Conservation (phyloP, 1,140 invertebrate genomes). For the Portunus trituberculatus region DNA sequence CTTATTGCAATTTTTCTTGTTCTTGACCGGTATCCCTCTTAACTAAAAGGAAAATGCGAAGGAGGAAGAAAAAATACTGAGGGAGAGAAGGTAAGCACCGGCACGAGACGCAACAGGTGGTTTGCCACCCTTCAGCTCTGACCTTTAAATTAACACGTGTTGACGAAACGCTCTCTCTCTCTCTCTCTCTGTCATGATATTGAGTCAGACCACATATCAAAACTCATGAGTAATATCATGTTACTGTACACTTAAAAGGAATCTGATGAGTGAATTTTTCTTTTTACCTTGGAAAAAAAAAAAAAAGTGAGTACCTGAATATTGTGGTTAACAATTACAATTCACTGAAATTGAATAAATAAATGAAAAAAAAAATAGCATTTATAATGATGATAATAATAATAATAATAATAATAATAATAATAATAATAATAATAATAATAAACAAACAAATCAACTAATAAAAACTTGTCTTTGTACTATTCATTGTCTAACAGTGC, state of each 20-base stretch:
- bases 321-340: no score
- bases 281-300: neutral
- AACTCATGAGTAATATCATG: no score
- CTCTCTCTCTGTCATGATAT: constrained; percentile 1
- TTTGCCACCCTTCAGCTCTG: neutral
- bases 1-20: no score
- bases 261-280: no score
- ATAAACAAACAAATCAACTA: no score
- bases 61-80: neutral
- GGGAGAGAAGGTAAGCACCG: neutral
- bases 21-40: no score
- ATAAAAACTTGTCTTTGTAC: no score
- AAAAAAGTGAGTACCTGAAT: no score
- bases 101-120: neutral
- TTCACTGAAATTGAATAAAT: neutral
- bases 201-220: no score
- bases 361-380: neutral
- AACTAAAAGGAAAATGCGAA: no score
- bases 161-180: neutral
- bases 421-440: neutral
- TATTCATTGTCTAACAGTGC: no score
- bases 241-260: no score
- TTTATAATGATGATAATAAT: neutral
- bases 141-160: constrained; percentile 1
- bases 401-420: neutral